Percentiles rank a stretch among this genome's conserved stretches.
These are phyloP conservation scores for Drosophila orosa DNA, from an alignment of 1,140 invertebrate species.

Conservation along the genomic window DNA sequence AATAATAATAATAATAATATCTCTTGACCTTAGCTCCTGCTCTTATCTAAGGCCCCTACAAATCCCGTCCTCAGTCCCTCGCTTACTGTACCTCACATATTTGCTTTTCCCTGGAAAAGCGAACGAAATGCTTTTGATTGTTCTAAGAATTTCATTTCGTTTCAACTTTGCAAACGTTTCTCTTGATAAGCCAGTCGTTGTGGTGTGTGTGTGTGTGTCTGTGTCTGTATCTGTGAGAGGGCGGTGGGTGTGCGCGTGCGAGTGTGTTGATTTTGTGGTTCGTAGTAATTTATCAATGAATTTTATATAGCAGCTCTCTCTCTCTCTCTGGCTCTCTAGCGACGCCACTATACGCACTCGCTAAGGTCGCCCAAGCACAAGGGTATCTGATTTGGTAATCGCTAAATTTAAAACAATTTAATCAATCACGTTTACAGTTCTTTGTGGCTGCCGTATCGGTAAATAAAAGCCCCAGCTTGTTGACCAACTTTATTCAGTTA, in stretches of 20 bases:
- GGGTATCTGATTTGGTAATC: constrained; percentile 57
- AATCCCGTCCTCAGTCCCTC: not conserved
- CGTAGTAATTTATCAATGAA: constrained; percentile 80
- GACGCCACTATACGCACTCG: constrained; percentile 18
- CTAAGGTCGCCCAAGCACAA: constrained; percentile 27
- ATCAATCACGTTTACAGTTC: constrained; percentile 40
- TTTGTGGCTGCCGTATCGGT: constrained; percentile 10
- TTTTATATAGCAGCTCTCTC: constrained; percentile 41
- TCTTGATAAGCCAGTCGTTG: constrained; percentile 39
- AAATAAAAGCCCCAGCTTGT: constrained; percentile 32
- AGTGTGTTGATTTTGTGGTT: constrained; percentile 42
- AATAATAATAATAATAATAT: constrained; percentile 21
- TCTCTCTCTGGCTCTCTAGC: constrained; percentile 6
- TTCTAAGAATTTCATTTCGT: constrained; percentile 67
- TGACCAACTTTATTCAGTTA: constrained; percentile 32
- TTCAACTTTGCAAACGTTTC: constrained; percentile 67
- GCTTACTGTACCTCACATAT: constrained; percentile 37
- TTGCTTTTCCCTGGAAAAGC: constrained; percentile 71
- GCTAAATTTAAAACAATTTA: constrained; percentile 56
- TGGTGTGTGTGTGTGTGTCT: constrained; percentile 14
- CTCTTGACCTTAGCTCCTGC: constrained; percentile 31
- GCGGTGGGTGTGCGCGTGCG: constrained; percentile 4
- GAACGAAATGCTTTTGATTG: constrained; percentile 77
- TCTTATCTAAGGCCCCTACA: constrained; percentile 31
- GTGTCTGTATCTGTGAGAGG: constrained; percentile 20